Percentiles rank a stretch among this genome's conserved stretches.
Conservation (phyloP, 2,797 vertebrate species). For the Galagoides demidoff region DNA sequence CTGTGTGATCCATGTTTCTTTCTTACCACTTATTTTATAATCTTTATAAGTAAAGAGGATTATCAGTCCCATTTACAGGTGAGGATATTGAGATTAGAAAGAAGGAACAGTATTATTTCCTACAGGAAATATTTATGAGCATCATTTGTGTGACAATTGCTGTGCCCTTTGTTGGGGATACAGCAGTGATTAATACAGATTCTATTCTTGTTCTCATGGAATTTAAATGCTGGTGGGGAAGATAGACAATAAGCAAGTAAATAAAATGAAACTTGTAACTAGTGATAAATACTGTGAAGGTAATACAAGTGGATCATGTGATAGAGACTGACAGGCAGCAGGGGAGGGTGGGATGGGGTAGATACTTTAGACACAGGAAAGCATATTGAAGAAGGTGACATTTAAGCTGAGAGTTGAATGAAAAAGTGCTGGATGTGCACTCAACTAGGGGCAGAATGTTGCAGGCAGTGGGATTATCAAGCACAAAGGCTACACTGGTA, state of each 20-base stretch:
- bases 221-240: not conserved
- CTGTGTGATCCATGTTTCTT: not conserved
- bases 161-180: not conserved
- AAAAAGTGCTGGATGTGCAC: not conserved
- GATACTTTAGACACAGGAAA: not conserved
- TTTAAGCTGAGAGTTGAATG: not conserved
- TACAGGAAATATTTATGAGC: not conserved
- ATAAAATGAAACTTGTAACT: not conserved
- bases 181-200: not conserved
- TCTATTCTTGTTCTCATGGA: not conserved
- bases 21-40: not conserved
- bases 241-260: conserved; percentile 15
- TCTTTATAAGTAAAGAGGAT: not conserved
- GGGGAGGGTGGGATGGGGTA: not conserved
- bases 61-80: not conserved
- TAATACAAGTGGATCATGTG: not conserved
- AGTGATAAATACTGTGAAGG: not conserved
- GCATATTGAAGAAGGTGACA: not conserved
- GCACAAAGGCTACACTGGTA: not conserved
- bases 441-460: not conserved
- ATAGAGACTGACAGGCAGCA: not conserved
- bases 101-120: conserved; percentile 28
- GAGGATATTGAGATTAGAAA: not conserved
- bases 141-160: not conserved
- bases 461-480: not conserved